Percentiles rank a stretch among this genome's conserved stretches.
phyloP scores from a whole-genome alignment of 2,888 invertebrate species.

The Cantharis lateralis region DNA sequence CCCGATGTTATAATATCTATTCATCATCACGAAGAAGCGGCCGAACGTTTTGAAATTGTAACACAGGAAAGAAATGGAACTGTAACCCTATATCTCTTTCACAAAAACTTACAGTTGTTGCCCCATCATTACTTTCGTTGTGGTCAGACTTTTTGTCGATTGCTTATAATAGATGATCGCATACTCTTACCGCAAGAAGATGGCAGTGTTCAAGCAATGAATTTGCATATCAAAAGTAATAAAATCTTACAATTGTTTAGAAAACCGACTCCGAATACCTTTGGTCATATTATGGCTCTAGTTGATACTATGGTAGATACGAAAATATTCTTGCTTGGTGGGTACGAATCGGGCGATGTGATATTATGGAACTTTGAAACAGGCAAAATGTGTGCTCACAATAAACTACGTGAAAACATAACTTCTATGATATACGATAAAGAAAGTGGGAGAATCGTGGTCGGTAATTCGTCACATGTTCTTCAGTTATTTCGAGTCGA shows the following conservation, averaged over 20 bases:
- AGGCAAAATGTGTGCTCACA: constrained; percentile 61
- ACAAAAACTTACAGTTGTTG: constrained; percentile 63
- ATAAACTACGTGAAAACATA: constrained; percentile 67
- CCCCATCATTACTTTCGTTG: constrained; percentile 63
- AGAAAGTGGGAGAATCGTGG: constrained; percentile 67
- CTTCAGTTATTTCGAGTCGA: constrained; percentile 62
- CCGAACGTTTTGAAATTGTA: constrained; percentile 61
- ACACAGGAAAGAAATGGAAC: constrained; percentile 77
- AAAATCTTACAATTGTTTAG: not conserved
- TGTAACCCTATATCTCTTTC: constrained; percentile 68
- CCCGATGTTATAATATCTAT: constrained; percentile 68
- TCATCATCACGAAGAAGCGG: constrained; percentile 61
- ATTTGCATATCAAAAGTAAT: constrained; percentile 47
- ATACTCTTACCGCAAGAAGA: constrained; percentile 70
- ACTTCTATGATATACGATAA: constrained; percentile 75
- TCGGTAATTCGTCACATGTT: constrained; percentile 67
- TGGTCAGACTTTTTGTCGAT: constrained; percentile 75
- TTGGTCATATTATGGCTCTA: constrained; percentile 72
- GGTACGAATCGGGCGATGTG: constrained; percentile 76
- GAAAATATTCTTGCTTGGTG: constrained; percentile 64
- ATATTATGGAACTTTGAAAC: constrained; percentile 72
- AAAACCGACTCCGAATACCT: constrained; percentile 54
- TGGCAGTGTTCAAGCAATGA: constrained; percentile 58
- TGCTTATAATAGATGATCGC: constrained; percentile 64
- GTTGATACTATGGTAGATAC: constrained; percentile 58